phyloP scores from a whole-genome alignment of 2,113 vertebrate genomes.

The Lampris incognitus region DNA sequence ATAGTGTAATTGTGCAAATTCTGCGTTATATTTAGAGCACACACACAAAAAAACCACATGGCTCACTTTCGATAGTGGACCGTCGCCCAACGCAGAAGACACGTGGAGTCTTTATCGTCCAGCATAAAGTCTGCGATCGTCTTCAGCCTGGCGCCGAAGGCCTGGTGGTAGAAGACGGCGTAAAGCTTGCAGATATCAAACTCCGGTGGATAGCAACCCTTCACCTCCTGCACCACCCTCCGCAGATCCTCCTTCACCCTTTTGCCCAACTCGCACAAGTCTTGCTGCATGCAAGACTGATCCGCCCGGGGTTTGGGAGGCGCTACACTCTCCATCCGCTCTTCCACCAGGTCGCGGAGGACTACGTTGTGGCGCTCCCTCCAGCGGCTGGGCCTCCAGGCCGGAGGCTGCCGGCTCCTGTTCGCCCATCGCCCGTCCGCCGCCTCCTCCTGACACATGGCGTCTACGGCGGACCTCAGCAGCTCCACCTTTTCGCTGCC shows the following conservation, averaged over 20 bases:
- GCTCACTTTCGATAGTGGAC: constrained; percentile 82
- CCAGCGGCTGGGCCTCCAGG: constrained; percentile 82
- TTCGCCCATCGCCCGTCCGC: constrained; percentile 78
- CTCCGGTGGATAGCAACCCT: constrained; percentile 83
- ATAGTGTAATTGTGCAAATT: background rate
- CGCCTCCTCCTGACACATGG: constrained; percentile 83
- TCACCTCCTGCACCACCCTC: constrained; percentile 79
- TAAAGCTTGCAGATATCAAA: constrained; percentile 86
- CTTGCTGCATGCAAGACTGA: constrained; percentile 69
- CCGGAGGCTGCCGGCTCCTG: constrained; percentile 7
- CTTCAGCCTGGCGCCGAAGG: constrained; percentile 75
- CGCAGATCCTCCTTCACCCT: constrained; percentile 86
- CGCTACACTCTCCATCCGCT: constrained; percentile 77
- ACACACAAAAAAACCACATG: background rate
- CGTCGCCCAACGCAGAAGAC: constrained; percentile 88
- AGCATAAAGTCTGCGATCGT: constrained; percentile 81
- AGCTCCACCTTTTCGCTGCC: constrained; percentile 45
- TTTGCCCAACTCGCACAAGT: constrained; percentile 81
- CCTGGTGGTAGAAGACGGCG: constrained; percentile 83
- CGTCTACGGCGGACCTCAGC: constrained; percentile 83
- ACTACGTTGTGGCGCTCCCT: constrained; percentile 74
- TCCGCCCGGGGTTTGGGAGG: background rate
- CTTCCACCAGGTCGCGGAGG: constrained; percentile 73
- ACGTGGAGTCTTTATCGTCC: constrained; percentile 79
- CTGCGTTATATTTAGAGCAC: background rate